A percentile compares a stretch with the other conserved stretches of the same genome.
Conservation (phyloP, 2,797 vertebrate species). For the Pipistrellus nathusii region DNA sequence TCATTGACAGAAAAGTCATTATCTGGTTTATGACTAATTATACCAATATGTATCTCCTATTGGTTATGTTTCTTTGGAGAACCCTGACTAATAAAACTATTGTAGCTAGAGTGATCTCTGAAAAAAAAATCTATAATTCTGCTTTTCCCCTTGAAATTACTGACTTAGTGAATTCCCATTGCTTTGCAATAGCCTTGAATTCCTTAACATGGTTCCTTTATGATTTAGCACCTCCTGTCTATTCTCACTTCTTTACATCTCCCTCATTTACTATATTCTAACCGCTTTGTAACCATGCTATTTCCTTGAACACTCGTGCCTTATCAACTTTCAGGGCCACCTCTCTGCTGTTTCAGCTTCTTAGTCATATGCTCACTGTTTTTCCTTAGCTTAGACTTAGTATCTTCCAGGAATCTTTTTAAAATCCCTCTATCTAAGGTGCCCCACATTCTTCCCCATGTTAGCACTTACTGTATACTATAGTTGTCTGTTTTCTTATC, state of each 20-base stretch:
- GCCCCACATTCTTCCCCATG: background rate
- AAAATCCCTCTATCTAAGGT: background rate
- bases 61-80: background rate
- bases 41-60: background rate
- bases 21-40: background rate
- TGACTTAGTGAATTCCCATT: background rate
- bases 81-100: background rate
- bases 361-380: background rate
- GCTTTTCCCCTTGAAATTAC: background rate
- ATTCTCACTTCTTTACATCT: background rate
- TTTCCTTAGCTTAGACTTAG: background rate
- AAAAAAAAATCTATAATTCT: conserved; percentile 41
- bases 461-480: background rate
- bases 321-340: background rate
- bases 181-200: background rate
- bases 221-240: background rate
- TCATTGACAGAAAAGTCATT: background rate
- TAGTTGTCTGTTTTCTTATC: background rate
- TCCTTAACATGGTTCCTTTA: background rate
- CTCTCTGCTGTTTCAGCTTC: background rate
- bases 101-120: background rate
- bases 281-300: background rate
- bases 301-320: background rate
- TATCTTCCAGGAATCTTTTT: background rate
- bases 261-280: background rate